Evolutionary conservation across 2,113 vertebrate species (phyloP), one percentile per base, ranked within the genome.

Genomic region (Myotis yumanensis): DNA sequence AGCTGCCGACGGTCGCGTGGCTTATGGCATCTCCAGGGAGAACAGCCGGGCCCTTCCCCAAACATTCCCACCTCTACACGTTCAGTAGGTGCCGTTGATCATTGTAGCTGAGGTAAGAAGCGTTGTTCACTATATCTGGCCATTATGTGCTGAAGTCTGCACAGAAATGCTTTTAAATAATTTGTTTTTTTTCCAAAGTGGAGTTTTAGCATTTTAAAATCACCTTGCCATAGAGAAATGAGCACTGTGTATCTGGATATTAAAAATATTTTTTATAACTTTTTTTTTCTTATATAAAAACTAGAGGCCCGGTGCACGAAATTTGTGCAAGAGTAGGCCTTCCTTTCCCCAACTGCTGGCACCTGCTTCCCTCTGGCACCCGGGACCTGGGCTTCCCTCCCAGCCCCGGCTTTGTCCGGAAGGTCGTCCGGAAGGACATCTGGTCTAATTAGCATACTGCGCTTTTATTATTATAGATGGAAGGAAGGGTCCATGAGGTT

Each of bases 21-120:
- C 8, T 89, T 94, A 32, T 20, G 68, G 71, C 46, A 17, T 85
- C 89, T 88, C 62, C 91, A 77, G 80, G 76, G 59, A 14, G 46
- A 91, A 83, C 71, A 73, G 83, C 2, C 17, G 62, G 25, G 59
- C 14, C 15, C 7, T 95, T 46, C 52, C 66, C 77, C 52, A 54
- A 1, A 73, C 69, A 66, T 52, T 32, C 72, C 71, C 8, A 40
- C 79, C 14, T 85, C 35, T 11, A 59, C 8, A 59, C 59, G 11
- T 96, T 86, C 43, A 76, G 17, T 48, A 72, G 15, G 46, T 68
- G 95, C 86, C 40, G 25, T 48, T 95, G 69, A 30, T 80, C 64
- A 51, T 25, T 54, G 16, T 69, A 20, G 35, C 30, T 82, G 52
- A 48, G 59, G 7, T 25, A 35, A 80, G 81, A 68, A 57, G 40